A percentile compares a stretch with the other conserved stretches of the same genome.
phyloP scores from a whole-genome alignment of 2,113 vertebrate species.

The Hippocampus guttulatus region DNA sequence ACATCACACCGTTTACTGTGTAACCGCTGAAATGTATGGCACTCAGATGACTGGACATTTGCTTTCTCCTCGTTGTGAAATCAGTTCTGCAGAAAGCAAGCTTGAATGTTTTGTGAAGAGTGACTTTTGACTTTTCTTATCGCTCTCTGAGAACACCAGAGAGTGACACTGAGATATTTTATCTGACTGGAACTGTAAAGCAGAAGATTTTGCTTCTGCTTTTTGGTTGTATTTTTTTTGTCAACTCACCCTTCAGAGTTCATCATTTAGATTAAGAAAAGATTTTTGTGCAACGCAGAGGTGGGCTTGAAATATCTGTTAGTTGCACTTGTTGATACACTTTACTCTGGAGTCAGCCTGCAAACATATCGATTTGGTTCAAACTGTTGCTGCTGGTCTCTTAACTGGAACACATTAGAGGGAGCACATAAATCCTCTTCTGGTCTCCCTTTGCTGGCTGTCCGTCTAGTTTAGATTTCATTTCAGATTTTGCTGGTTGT shows the following conservation, averaged over 20 bases:
- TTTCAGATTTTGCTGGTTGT: too few species aligned
- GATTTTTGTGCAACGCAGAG: background rate
- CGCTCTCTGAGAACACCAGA: slow-evolving; percentile 32
- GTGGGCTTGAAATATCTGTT: background rate
- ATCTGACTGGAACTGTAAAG: slow-evolving; percentile 56
- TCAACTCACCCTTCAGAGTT: background rate
- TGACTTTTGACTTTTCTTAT: slow-evolving; percentile 64
- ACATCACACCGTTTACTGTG: background rate
- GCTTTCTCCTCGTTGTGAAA: slow-evolving; percentile 57
- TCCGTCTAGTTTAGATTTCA: too few species aligned
- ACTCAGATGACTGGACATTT: slow-evolving; percentile 34
- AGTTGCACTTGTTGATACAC: too few species aligned
- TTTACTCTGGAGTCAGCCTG: too few species aligned
- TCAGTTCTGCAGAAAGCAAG: slow-evolving; percentile 66
- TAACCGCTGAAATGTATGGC: slow-evolving; percentile 21
- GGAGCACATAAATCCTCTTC: too few species aligned
- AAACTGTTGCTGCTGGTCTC: too few species aligned
- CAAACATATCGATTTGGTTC: too few species aligned
- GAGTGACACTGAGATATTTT: slow-evolving; percentile 57
- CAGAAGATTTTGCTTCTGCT: slow-evolving; percentile 58
- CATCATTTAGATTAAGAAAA: slow-evolving; percentile 1
- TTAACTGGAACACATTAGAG: too few species aligned
- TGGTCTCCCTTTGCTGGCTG: too few species aligned
- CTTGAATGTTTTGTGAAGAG: slow-evolving; percentile 21
- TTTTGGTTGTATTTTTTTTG: slow-evolving; percentile 46